These are phyloP conservation scores for Fistularia tabacaria DNA, from an alignment of 2,797 vertebrate genomes.

Conservation along the genomic window DNA sequence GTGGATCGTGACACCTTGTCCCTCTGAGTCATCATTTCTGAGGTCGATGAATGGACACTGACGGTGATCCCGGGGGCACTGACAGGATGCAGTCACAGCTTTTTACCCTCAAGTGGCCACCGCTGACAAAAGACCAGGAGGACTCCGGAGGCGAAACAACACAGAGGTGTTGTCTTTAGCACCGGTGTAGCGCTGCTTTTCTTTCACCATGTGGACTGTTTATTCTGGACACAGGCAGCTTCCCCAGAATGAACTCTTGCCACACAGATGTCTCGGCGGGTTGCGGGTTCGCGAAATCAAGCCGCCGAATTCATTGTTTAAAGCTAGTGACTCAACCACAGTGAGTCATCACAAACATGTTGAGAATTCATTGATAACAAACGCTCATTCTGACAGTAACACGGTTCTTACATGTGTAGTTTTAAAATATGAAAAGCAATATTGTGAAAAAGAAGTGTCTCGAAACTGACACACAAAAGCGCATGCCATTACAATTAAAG, in stretches of 20 bases:
- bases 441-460: background rate
- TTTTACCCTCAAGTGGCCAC: conserved; percentile 21
- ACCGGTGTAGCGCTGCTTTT: conserved; percentile 28
- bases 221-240: conserved; percentile 41
- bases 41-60: conserved; percentile 28
- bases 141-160: conserved; percentile 15
- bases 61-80: conserved; percentile 24
- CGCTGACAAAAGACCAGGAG: conserved; percentile 19
- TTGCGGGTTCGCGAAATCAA: conserved; percentile 10
- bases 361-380: no score
- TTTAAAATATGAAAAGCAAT: no score
- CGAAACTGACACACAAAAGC: no score
- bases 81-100: conserved; percentile 34
- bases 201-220: conserved; percentile 50
- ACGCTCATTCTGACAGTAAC: no score
- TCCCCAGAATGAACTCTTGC: conserved; percentile 5
- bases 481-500: no score
- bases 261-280: background rate
- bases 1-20: conserved; percentile 46
- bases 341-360: background rate
- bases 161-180: conserved; percentile 48
- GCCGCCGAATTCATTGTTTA: conserved; percentile 3
- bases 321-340: background rate
- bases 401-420: no score
- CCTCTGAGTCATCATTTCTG: conserved; percentile 43